Conservation (phyloP, 92 coral and sea anemone species). For the Parazoanthus swiftii region DNA sequence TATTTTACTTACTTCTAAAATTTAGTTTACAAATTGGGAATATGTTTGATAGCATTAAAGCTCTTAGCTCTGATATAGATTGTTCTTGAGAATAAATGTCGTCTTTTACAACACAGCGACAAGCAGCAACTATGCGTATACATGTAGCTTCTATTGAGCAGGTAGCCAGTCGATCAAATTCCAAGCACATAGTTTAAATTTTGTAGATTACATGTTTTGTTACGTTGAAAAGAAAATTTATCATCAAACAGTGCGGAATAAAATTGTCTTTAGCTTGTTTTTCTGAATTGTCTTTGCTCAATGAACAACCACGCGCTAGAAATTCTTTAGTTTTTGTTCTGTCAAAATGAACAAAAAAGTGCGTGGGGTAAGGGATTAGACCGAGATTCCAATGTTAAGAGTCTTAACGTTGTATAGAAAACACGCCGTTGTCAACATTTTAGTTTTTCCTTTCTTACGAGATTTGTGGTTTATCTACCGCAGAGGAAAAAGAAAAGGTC, state of each 20-base stretch:
- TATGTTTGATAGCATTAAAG: background rate
- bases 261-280: background rate
- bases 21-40: background rate
- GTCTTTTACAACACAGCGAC: background rate
- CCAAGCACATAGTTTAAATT: constrained; percentile 36
- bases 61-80: background rate
- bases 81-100: background rate
- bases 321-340: background rate
- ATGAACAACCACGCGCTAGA: background rate
- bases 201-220: constrained; percentile 34
- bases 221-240: constrained; percentile 17
- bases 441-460: constrained; percentile 6
- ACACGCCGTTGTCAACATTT: background rate
- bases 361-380: constrained; percentile 17
- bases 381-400: background rate
- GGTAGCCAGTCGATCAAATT: background rate
- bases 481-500: background rate
- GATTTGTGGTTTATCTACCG: constrained; percentile 20
- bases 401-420: constrained; percentile 2
- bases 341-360: background rate
- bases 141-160: background rate
- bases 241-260: constrained; percentile 16
- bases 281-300: constrained; percentile 6
- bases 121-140: background rate
- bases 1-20: constrained; percentile 2